Percentiles rank a stretch among this genome's conserved stretches.
These are phyloP conservation scores for Raja brachyura DNA, from an alignment of 2,113 vertebrate genomes.

Conservation along the genomic window DNA sequence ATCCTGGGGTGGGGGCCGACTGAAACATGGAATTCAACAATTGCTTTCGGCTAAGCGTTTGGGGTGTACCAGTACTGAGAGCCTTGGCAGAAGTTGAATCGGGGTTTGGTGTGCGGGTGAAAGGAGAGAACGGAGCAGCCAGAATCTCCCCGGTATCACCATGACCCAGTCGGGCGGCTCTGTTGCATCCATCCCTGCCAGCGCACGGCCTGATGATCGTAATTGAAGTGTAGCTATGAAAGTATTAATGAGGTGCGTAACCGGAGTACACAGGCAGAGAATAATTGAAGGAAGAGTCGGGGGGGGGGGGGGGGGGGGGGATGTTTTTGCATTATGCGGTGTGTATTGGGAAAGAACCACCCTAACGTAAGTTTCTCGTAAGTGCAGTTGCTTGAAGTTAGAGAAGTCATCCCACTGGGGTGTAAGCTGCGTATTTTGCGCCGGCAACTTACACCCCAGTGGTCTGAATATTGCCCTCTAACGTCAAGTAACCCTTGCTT, in stretches of 20 bases:
- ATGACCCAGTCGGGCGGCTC: background rate
- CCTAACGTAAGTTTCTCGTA: no score
- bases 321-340: no score
- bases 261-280: background rate
- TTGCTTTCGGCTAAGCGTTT: background rate
- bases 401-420: no score
- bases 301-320: background rate
- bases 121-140: no score
- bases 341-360: no score
- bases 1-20: background rate
- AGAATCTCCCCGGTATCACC: background rate
- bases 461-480: no score
- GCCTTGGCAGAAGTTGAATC: background rate
- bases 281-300: background rate
- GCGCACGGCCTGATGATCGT: background rate
- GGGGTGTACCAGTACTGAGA: background rate
- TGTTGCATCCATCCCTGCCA: background rate
- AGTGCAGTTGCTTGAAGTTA: no score
- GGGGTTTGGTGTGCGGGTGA: background rate
- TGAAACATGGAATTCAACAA: no score
- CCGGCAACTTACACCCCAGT: no score
- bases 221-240: background rate
- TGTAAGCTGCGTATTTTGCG: no score
- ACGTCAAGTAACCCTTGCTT: no score
- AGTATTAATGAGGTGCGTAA: background rate